These are phyloP conservation scores for Corella eumyota DNA, from an alignment of 23 tunicate species.

Conservation along the genomic window DNA sequence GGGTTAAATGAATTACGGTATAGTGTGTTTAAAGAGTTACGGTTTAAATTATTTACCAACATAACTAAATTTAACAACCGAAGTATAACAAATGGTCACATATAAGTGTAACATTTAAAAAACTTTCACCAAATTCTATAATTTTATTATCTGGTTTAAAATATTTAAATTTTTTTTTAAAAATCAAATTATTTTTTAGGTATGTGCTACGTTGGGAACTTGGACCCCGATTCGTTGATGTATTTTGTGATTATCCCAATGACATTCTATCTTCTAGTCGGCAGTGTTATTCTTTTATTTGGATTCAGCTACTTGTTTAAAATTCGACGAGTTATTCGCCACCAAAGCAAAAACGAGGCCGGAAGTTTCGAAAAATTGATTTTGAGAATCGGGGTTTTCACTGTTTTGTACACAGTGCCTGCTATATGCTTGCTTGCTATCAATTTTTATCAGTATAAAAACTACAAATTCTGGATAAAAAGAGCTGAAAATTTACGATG, in stretches of 20 bases:
- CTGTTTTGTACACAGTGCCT: conserved; percentile 61
- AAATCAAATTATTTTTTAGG: conserved; percentile 22
- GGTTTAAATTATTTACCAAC: no score
- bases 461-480: conserved; percentile 15
- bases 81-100: no score
- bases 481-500: conserved; percentile 9
- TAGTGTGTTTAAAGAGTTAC: no score
- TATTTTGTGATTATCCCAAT: conserved; percentile 68
- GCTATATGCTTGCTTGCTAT: conserved; percentile 46
- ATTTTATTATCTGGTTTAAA: no score
- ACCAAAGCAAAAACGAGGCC: conserved; percentile 26
- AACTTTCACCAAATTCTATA: no score
- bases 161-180: background rate
- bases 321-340: conserved; percentile 50
- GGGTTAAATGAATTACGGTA: no score
- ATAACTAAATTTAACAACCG: no score
- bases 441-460: conserved; percentile 58
- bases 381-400: conserved; percentile 50
- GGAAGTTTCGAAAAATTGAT: conserved; percentile 59
- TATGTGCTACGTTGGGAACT: conserved; percentile 67
- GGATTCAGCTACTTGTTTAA: conserved; percentile 56
- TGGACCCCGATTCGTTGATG: conserved; percentile 47
- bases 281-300: conserved; percentile 32
- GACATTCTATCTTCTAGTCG: conserved; percentile 45
- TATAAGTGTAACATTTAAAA: no score